Conservation (phyloP, 1,140 invertebrate species). For the Sipha flava region DNA sequence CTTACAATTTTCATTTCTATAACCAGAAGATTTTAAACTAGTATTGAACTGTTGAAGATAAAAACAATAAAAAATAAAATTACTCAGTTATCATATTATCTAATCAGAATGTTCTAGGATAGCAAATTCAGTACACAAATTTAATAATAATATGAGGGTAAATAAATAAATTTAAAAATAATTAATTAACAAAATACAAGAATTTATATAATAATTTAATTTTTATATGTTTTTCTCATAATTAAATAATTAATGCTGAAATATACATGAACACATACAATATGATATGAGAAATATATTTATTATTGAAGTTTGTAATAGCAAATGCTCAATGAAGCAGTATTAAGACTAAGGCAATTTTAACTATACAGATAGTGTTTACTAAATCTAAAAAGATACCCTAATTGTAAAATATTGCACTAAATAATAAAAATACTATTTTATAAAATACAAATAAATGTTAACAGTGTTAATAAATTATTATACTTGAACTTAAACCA, state of each 20-base stretch:
- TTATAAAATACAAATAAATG: neutral
- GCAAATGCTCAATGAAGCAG: neutral
- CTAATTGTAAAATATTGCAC: slow-evolving; percentile 19
- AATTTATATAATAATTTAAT: neutral
- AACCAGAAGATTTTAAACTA: too few species aligned
- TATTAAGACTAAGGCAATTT: neutral
- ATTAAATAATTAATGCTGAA: slow-evolving; percentile 9
- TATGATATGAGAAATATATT: slow-evolving; percentile 10
- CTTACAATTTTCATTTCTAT: too few species aligned
- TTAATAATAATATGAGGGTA: too few species aligned
- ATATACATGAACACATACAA: slow-evolving; percentile 28
- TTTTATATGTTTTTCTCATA: neutral
- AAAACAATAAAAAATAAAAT: too few species aligned
- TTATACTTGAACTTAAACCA: neutral
- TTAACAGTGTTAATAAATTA: neutral
- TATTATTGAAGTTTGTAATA: neutral
- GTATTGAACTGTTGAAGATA: too few species aligned
- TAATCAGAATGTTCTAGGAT: too few species aligned
- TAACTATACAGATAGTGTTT: neutral
- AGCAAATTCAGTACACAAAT: too few species aligned
- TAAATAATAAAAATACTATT: neutral
- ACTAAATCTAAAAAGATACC: slow-evolving; percentile 16
- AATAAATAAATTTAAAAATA: too few species aligned
- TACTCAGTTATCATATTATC: too few species aligned
- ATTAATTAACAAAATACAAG: neutral